Evolutionary conservation across 2,888 invertebrate species (phyloP).

Genomic region (Melanchra persicariae): DNA sequence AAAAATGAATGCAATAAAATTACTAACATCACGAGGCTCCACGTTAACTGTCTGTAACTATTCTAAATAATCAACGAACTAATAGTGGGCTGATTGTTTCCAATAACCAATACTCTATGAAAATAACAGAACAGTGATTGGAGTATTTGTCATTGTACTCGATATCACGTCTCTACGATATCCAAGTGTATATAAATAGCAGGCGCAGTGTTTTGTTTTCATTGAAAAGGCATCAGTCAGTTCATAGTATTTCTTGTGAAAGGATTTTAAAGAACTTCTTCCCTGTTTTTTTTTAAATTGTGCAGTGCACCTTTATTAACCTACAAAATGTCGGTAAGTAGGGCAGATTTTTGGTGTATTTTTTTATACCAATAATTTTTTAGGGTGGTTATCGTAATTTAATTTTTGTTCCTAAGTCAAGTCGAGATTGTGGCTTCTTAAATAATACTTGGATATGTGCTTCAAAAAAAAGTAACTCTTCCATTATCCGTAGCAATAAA

Average conservation of each 20-base stretch:
- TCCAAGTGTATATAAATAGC: slow-evolving; percentile 27
- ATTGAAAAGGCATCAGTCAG: not conserved
- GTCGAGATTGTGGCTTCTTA: no score
- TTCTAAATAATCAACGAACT: no score
- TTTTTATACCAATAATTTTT: not conserved
- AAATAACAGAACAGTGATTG: slow-evolving; percentile 35
- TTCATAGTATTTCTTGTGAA: not conserved
- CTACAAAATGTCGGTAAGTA: slow-evolving; percentile 53
- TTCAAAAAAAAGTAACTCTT: no score
- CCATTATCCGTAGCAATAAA: not conserved
- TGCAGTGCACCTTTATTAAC: not conserved
- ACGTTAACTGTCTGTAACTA: no score
- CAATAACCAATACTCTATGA: not conserved
- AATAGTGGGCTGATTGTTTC: not conserved
- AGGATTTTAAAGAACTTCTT: not conserved
- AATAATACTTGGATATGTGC: no score
- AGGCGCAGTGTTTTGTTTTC: not conserved
- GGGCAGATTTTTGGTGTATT: not conserved
- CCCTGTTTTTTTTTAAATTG: not conserved
- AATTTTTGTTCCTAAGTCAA: no score
- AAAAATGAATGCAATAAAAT: no score
- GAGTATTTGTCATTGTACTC: slow-evolving; percentile 9
- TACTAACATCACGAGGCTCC: no score
- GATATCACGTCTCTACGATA: slow-evolving; percentile 18
- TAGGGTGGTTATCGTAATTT: no score